Base-by-base conservation (phyloP, 2,797 vertebrate genomes). In the Galagoides demidoff region DNA sequence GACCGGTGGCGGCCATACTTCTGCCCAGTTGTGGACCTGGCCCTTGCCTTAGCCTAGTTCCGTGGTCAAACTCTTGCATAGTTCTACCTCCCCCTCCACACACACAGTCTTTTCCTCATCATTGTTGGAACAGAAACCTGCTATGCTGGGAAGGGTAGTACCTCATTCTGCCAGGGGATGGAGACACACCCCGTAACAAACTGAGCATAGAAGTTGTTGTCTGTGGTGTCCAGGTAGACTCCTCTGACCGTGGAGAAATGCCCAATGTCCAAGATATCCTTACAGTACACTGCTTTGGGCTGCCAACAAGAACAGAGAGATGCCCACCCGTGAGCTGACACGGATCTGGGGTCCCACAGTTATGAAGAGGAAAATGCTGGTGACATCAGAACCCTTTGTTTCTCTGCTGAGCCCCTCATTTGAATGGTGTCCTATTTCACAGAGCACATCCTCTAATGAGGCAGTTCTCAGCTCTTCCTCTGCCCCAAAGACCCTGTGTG, bases 111-210 rank as follows among this genome's bases (percentile, higher is more conserved):
- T 43, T n/a, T 9, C 11, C n/a, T 1, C 2, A 11, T 3, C 59
- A 7, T 5, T 52, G 3, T 17, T 55, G 52, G 29, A 71, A 78
- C 45, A 45, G 64, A 84, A 89, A 86, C 0, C 29, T 34, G 3
- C 27, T 57, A 12, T 8, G 49, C 39, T 84, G 20, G 71, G 90
- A 31, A 83, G 61, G 7, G 97, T 97, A 98, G 97, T 99, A 99
- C 99, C 99, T 99, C 99, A 0, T 99, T 99, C 98, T 99, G 99
- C 99, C 99, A 99, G 94, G 99, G 99, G 98, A 99, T 99, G 98
- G 99, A 99, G 98, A 99, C 99, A 98, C 99, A 99, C 94, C 99
- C 99, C 0, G 99, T 99, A 89, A 99, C 99, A 98, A 99, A 99
- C 97, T 99, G 99, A 96, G 99, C 98, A 90, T 99, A 99, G 98